Percentiles rank a stretch among this genome's conserved stretches.
Evolutionary conservation across 2,113 vertebrate genomes (phyloP).

Genomic region (Varanus komodoensis): DNA sequence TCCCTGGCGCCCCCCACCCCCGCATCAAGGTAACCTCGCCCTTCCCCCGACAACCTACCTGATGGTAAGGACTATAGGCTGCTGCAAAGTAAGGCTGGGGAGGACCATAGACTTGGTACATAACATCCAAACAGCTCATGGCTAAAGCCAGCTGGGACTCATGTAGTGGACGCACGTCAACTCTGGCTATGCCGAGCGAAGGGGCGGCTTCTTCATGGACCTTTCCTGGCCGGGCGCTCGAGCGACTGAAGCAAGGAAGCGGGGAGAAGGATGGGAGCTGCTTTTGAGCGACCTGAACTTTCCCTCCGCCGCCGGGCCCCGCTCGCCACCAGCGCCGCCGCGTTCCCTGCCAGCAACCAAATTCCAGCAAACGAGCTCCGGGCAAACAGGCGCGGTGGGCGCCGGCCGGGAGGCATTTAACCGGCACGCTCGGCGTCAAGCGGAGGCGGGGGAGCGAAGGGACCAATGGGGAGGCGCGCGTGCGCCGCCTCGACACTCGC

Average conservation of each 20-base stretch:
- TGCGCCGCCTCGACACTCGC: no score
- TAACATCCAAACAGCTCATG: conserved; percentile 99
- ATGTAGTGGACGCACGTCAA: conserved; percentile 62
- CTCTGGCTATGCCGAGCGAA: conserved; percentile 57
- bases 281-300: neutral
- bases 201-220: conserved; percentile 71
- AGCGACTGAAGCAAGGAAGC: conserved; percentile 19
- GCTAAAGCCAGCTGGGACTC: conserved; percentile 75
- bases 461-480: conserved; percentile 34
- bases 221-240: conserved; percentile 48
- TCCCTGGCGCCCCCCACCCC: conserved; percentile 37
- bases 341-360: neutral
- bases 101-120: conserved; percentile 96
- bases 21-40: neutral
- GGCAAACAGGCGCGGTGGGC: neutral
- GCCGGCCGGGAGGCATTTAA: conserved; percentile 59
- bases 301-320: neutral
- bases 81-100: conserved; percentile 91
- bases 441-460: neutral
- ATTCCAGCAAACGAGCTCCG: conserved; percentile 17
- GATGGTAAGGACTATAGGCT: conserved; percentile 90
- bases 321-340: neutral
- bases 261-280: neutral
- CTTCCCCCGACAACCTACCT: conserved; percentile 79
- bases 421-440: conserved; percentile 30